phyloP scores from a whole-genome alignment of 92 coral and sea anemone genomes.

The Epizoanthus stellaris region DNA sequence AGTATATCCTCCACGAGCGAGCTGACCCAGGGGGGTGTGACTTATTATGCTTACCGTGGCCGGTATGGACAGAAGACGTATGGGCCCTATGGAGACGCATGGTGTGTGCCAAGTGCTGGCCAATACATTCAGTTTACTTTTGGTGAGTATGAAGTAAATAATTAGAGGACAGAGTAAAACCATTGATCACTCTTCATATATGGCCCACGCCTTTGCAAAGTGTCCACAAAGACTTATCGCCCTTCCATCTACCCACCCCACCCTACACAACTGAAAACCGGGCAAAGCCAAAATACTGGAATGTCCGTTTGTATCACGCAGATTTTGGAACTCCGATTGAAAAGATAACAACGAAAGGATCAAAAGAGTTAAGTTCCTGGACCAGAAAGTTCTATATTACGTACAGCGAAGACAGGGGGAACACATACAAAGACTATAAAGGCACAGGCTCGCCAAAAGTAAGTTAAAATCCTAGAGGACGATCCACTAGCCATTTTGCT shows the following conservation, averaged over 20 bases:
- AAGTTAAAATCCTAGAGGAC: not conserved
- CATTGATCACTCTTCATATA: not conserved
- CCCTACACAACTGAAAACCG: not conserved
- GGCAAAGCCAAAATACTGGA: not conserved
- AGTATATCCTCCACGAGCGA: slow-evolving; percentile 22
- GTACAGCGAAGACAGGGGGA: slow-evolving; percentile 16
- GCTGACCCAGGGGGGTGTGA: slow-evolving; percentile 3
- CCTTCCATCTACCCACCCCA: no score
- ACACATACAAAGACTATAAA: not conserved
- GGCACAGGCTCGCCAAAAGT: slow-evolving; percentile 12
- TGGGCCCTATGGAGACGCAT: slow-evolving; percentile 29
- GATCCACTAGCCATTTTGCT: no score
- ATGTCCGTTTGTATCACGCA: not conserved
- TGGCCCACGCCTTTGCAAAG: not conserved
- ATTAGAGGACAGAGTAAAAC: not conserved
- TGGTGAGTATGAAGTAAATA: not conserved
- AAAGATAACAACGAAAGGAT: slow-evolving; percentile 9
- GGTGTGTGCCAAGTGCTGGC: slow-evolving; percentile 12
- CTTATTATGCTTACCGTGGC: slow-evolving; percentile 22
- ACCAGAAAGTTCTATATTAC: not conserved
- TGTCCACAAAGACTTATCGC: no score
- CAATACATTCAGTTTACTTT: slow-evolving; percentile 23
- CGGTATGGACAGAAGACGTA: slow-evolving; percentile 8
- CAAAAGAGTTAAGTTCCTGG: slow-evolving; percentile 6
- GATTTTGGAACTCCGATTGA: slow-evolving; percentile 31